Base-by-base conservation (phyloP, 2,113 vertebrate species). In the Trinectes maculatus region DNA sequence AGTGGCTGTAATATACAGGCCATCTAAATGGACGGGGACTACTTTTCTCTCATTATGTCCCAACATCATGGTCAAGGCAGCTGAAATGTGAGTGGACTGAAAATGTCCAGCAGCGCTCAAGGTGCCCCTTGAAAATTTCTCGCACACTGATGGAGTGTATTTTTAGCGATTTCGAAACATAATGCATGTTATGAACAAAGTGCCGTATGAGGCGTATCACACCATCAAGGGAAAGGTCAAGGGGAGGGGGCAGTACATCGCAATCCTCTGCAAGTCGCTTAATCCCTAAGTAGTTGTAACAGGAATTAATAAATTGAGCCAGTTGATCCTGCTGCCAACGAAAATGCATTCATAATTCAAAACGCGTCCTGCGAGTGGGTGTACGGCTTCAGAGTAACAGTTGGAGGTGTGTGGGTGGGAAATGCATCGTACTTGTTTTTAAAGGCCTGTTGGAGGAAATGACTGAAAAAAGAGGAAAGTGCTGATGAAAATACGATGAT, bases 331-430 rank as follows among this genome's bases (percentile, higher is more conserved):
- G 58, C 62, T 55, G 66, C 46, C 52, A 71, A 63, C 54, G 57
- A 58, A 72, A 77, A 77, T 62, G 66, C 70, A 86, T 83, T 56
- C 71, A 85, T 85, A 79, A 85, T 87, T 87, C 79, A 85, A 77
- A 76, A 39, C 24, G 60, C 59, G 44, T 74, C 48, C 31, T 54
- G 49, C 37, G 64, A 52, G 73, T 85, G 77, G 83, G 83, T 68
- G 80, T 62, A 44, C 33, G 64, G 59, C 63, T 78, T 72, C 34
- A 69, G 68, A 80, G 62, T 52, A 68, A 37, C 79, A 62, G 64
- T 76, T 71, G 58, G 74, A 74, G 43, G 59, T 69, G 70, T 60
- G 82, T 81, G 79, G 73, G 80, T 34, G 76, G 47, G 19, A 74
- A 60, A 58, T 69, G 56, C 47, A 85, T 61, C 58, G 62, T 72